phyloP scores from a whole-genome alignment of 1,140 invertebrate genomes.

The Globodera ellingtonae region DNA sequence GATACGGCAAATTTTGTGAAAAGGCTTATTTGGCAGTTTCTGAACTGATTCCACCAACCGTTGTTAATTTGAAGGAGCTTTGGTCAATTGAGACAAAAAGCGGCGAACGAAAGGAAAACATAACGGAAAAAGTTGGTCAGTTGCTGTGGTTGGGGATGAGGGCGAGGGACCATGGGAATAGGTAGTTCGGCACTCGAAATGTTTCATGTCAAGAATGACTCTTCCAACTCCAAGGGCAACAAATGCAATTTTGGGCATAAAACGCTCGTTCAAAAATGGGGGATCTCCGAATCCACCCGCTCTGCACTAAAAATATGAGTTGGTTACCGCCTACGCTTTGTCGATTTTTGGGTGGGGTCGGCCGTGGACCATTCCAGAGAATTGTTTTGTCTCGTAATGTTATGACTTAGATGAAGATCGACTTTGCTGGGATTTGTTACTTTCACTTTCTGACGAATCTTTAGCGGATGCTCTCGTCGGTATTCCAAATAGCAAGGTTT shows the following conservation, averaged over 20 bases:
- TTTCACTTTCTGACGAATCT: background rate
- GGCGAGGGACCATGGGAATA: no score
- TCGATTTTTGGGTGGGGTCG: background rate
- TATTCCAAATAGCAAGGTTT: constrained; percentile 2
- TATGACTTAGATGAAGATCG: background rate
- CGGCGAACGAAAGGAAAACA: background rate
- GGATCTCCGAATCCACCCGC: no score
- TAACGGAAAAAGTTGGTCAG: background rate
- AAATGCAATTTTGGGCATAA: background rate
- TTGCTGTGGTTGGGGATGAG: background rate
- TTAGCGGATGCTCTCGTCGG: background rate
- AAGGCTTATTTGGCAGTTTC: background rate
- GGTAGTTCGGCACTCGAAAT: no score
- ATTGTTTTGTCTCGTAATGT: background rate
- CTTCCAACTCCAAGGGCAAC: no score
- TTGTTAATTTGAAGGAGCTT: constrained; percentile 3
- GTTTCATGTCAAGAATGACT: no score
- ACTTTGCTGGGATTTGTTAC: background rate
- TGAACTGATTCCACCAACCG: background rate
- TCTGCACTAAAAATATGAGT: background rate
- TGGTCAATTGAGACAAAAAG: background rate
- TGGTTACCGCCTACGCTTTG: background rate
- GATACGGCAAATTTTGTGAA: constrained; percentile 16
- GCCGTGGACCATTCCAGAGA: no score
- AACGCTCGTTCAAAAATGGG: no score